phyloP scores from a whole-genome alignment of 2,797 vertebrate species.

The Fringilla coelebs region DNA sequence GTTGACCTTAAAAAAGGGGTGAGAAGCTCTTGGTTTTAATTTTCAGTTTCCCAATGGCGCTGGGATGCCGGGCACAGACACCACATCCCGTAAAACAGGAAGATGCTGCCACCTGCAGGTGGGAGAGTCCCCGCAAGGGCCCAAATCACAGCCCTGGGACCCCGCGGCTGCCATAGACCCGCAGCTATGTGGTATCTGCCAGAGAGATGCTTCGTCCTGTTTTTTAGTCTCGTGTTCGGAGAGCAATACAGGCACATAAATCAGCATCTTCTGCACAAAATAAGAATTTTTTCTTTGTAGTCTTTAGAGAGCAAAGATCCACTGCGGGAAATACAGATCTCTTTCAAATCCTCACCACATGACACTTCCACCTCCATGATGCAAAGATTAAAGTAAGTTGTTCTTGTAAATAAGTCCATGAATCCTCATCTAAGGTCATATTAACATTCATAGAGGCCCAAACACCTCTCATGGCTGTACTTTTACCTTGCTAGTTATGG shows the following conservation, averaged over 20 bases:
- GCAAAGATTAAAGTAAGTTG: background rate
- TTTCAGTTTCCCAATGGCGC: background rate
- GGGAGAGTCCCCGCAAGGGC: background rate
- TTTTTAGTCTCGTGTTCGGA: background rate
- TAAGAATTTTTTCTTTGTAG: background rate
- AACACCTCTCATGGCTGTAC: background rate
- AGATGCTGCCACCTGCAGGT: slow-evolving; percentile 77
- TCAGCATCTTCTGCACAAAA: background rate
- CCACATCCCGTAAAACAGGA: slow-evolving; percentile 45
- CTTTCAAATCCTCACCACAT: background rate
- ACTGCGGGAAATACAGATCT: background rate
- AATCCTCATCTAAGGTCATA: background rate
- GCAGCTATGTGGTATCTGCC: rapidly evolving
- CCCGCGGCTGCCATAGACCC: rapidly evolving
- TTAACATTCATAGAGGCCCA: background rate
- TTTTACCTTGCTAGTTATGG: background rate
- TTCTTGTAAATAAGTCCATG: background rate
- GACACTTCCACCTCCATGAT: background rate
- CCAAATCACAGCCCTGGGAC: background rate
- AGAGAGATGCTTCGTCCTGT: too few relatives aligned
- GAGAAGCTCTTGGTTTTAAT: background rate
- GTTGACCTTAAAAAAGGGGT: background rate
- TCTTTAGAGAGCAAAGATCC: background rate
- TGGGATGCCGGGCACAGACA: background rate
- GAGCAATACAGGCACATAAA: background rate